Evolutionary conservation across 2,888 invertebrate genomes (phyloP), one percentile per base, ranked within the genome.

Genomic region (Dolomedes plantarius): DNA sequence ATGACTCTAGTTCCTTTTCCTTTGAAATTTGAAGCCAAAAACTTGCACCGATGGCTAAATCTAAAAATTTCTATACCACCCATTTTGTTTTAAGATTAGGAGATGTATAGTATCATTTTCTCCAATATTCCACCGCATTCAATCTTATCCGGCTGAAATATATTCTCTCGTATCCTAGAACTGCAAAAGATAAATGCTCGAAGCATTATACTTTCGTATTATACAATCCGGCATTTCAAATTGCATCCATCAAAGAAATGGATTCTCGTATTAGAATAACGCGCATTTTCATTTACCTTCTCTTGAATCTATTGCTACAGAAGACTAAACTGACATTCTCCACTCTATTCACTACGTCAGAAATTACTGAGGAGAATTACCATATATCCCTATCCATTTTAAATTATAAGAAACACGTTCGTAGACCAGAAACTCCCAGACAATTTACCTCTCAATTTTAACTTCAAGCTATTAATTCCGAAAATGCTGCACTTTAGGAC

Each of bases 21-120:
- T n/a, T n/a, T n/a, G n/a, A n/a, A n/a, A n/a, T n/a, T n/a, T n/a
- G n/a, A n/a, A n/a, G n/a, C n/a, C n/a, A n/a, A n/a, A n/a, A n/a
- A n/a, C 11, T 2, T 23, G 23, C 11, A 56, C 23, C 56, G 7
- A 19, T 23, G 56, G 2, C 0, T 56, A 56, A 23, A 6, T 23
- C 13, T 2, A 1, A 2, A 23, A 56, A 56, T 56, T 56, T 46
- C 16, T 7, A 16, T 13, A 46, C 11, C 6, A 11, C 23, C 56
- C 56, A 16, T 16, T 56, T 23, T 16, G 1, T 56, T 56, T 56
- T 23, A 56, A 23, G 11, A 56, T 23, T 23, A 23, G 16, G 16
- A 46, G 41, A 56, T 56, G 56, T 23, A 56, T 56, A 56, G 56
- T 56, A 56, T 56, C 23, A 56, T 56, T 23, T 56, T 56, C 56